phyloP scores from a whole-genome alignment of 1,140 invertebrate genomes.

The Brachystomella parvula region DNA sequence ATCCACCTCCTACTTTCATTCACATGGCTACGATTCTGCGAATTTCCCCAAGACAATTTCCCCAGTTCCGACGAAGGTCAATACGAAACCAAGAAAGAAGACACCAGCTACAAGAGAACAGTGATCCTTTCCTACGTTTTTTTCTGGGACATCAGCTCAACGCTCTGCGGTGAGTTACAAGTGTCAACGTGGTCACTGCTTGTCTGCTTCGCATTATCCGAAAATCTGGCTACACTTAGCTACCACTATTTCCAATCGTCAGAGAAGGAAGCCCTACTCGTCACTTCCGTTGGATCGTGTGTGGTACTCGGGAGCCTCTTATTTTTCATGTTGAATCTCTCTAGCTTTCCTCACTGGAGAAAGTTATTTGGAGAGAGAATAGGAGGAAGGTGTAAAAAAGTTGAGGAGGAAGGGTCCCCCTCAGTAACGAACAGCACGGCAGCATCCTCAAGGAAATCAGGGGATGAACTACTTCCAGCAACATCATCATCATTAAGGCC shows the following conservation, averaged over 20 bases:
- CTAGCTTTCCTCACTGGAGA: constrained; percentile 3
- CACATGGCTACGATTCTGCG: constrained; percentile 24
- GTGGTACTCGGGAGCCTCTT: constrained; percentile 26
- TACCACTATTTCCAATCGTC: constrained; percentile 6
- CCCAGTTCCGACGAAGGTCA: background rate
- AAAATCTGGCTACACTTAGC: constrained; percentile 24
- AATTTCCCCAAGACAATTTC: background rate
- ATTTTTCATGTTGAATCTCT: constrained; percentile 22
- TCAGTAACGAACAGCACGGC: background rate
- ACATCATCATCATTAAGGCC: background rate
- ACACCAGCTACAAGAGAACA: constrained; percentile 8
- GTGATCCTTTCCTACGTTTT: constrained; percentile 27
- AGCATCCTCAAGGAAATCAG: background rate
- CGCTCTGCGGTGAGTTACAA: constrained; percentile 5
- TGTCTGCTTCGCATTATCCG: constrained; percentile 21
- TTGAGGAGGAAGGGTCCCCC: constrained; percentile 7
- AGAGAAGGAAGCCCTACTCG: constrained; percentile 11
- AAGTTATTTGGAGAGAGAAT: background rate
- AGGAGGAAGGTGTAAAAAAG: too few species aligned
- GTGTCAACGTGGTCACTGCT: constrained; percentile 24
- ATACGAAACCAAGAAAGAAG: background rate
- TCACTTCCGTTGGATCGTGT: constrained; percentile 24
- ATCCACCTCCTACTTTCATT: constrained; percentile 28
- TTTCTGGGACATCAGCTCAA: constrained; percentile 35
- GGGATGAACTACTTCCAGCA: background rate